Base-by-base conservation (phyloP, 2,888 invertebrate genomes). In the Hydrotaea cyrtoneurina region DNA sequence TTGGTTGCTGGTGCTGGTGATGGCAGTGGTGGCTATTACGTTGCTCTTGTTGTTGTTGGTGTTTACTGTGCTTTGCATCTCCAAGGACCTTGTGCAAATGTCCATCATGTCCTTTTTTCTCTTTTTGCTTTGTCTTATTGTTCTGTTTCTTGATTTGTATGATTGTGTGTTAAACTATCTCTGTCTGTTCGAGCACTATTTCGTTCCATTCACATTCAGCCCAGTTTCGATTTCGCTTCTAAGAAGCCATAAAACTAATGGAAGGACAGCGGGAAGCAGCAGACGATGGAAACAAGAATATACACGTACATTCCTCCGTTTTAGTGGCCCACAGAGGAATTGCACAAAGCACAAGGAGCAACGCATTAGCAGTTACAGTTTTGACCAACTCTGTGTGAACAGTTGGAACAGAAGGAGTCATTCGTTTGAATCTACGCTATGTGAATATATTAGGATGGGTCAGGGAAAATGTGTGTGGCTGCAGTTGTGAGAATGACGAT, bases 71-170 rank as follows among this genome's bases (percentile, higher is more conserved):
- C 39, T 74, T 69, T 69, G 50, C 57, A 80, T 74, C 69, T 62
- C 76, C 0, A 64, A 81, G 21, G 76, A 79, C 81, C 75, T 77
- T 81, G 72, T 76, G 21, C 53, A 73, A 78, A 78, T 80, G 57
- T 46, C 64, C 66, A 59, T 80, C 59, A 10, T 43, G 19, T 79
- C 26, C 17, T 59, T 72, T 62, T 31, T 31, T 31, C 31, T 31
- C 31, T 31, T 7, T 31, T 7, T 31, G 31, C 31, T 31, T 31
- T 7, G 2, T 73, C 15, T 26, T 55, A n/a, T n/a, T 19, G 15
- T 17, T 5, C n/a, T 69, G 21, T 73, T 43, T 39, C 55, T 64
- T 64, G 39, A n/a, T 62, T 73, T 72, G 53, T 77, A 73, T 55
- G 43, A 64, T 73, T 73, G 59, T 74, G 59, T 74, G 59, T 55